These are phyloP conservation scores for Larimichthys polyactis DNA, from an alignment of 2,113 vertebrate species.

Conservation along the genomic window DNA sequence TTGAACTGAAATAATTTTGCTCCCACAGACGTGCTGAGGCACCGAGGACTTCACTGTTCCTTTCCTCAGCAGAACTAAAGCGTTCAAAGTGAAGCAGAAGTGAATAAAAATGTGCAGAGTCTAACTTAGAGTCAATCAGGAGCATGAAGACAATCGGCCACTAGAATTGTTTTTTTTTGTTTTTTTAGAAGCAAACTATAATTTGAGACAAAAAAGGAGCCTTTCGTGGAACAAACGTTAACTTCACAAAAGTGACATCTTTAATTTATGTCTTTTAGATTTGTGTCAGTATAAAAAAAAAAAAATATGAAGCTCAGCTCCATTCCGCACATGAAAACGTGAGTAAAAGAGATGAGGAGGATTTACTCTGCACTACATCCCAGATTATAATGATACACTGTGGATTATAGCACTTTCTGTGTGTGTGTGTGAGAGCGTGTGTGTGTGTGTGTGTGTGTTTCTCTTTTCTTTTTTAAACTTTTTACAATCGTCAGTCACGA, in stretches of 20 bases:
- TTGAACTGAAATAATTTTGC: not conserved
- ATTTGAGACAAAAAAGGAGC: not conserved
- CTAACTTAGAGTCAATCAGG: not conserved
- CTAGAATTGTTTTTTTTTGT: not conserved
- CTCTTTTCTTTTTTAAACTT: conserved; percentile 33
- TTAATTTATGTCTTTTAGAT: not conserved
- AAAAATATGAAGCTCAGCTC: not conserved
- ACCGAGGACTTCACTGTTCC: not conserved
- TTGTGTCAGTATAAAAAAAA: not conserved
- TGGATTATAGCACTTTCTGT: conserved; percentile 60
- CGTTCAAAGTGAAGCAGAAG: not conserved
- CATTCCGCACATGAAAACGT: conserved; percentile 13
- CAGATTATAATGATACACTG: conserved; percentile 59
- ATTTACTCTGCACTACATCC: conserved; percentile 54
- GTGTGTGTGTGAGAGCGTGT: too few relatives aligned
- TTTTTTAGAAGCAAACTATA: not conserved
- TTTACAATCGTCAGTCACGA: not conserved
- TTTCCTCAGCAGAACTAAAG: not conserved
- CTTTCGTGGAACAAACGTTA: not conserved
- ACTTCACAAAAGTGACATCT: not conserved
- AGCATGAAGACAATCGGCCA: not conserved
- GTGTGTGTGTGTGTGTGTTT: conserved; percentile 32
- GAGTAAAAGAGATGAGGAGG: conserved; percentile 48
- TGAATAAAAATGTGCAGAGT: conserved; percentile 4
- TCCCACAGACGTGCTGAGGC: conserved; percentile 1